Evolutionary conservation across 2,797 vertebrate genomes (phyloP), one percentile per base, ranked within the genome.

Genomic region (Sebastes diaconus): DNA sequence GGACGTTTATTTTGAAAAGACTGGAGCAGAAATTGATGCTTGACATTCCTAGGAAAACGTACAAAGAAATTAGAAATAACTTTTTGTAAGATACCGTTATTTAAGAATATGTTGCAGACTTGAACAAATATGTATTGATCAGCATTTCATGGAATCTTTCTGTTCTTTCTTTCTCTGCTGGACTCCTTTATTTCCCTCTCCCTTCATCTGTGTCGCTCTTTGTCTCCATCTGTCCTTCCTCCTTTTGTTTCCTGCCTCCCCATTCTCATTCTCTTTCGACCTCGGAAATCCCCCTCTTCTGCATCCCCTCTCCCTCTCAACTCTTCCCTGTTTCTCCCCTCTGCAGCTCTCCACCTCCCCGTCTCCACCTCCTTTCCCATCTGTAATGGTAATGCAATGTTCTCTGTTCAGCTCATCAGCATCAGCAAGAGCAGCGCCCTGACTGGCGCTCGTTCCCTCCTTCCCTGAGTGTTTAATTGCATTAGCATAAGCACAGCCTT

Each of bases 401-500:
- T 89, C 84, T 81, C 30, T 34, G 36, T 79, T 78, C 78, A 80
- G 86, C 86, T 91, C 89, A 89, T 91, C 89, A 92, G 81, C 87
- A 77, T 52, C 81, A 58, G 65, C 10, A 2, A 6, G 79, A 81
- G 87, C 79, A 20, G 81, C 52, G 4, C 75, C 77, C 77, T 89
- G 76, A 6, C 83, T 59, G 82, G 68, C 8, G 11, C 85, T 71
- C 24, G 4, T 73, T 84, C 84, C 81, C 81, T 86, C 81, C 79
- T 76, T 76, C 84, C 77, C 77, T 61, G 59, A 88, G 77, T 91
- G 75, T 87, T 89, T 92, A 91, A 91, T 92, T 92, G 87, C 91
- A 91, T 92, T 91, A 92, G 79, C 91, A 91, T 92, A 92, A 87
- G 77, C 72, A 65, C 68, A 60, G 65, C 70, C 50, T 24, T 11